Evolutionary conservation across 2,797 vertebrate genomes (phyloP).

Genomic region (Atherinosoma microstoma): DNA sequence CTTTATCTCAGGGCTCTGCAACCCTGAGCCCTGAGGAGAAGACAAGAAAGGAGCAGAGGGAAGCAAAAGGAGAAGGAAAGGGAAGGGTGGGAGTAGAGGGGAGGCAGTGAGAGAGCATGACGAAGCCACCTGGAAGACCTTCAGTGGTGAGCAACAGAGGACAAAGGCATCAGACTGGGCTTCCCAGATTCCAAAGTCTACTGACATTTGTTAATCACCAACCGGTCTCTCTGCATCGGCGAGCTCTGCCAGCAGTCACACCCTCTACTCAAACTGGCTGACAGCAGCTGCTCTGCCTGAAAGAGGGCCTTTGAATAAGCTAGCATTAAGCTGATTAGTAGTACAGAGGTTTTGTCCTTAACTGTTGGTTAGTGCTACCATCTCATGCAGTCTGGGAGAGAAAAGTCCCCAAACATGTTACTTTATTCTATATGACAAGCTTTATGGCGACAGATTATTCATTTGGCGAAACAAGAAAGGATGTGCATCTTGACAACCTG

Average conservation of each 20-base stretch:
- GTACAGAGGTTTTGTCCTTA: conserved; percentile 84
- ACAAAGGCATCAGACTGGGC: conserved; percentile 90
- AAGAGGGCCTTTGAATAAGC: conserved; percentile 93
- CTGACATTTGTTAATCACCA: conserved; percentile 99
- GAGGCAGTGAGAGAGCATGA: conserved; percentile 75
- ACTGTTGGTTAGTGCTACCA: conserved; percentile 75
- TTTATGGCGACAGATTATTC: conserved; percentile 46
- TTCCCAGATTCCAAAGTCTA: conserved; percentile 99
- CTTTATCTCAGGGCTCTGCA: conserved; percentile 78
- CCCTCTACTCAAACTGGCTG: conserved; percentile 91
- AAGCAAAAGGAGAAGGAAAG: conserved; percentile 38
- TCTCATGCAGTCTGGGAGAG: conserved; percentile 58
- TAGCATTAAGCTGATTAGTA: conserved; percentile 85
- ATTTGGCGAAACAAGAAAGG: conserved; percentile 56
- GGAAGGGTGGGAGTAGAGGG: conserved; percentile 49
- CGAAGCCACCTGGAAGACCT: conserved; percentile 87
- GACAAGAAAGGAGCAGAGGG: conserved; percentile 50
- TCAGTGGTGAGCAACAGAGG: conserved; percentile 83
- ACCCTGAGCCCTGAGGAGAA: conserved; percentile 63
- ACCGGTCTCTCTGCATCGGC: conserved; percentile 93
- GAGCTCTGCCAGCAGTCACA: conserved; percentile 93
- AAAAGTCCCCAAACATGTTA: conserved; percentile 42
- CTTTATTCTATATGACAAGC: conserved; percentile 40
- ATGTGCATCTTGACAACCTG: conserved; percentile 65
- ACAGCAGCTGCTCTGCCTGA: conserved; percentile 92